phyloP scores from a whole-genome alignment of 2,797 vertebrate genomes.

The Passerculus sandwichensis region DNA sequence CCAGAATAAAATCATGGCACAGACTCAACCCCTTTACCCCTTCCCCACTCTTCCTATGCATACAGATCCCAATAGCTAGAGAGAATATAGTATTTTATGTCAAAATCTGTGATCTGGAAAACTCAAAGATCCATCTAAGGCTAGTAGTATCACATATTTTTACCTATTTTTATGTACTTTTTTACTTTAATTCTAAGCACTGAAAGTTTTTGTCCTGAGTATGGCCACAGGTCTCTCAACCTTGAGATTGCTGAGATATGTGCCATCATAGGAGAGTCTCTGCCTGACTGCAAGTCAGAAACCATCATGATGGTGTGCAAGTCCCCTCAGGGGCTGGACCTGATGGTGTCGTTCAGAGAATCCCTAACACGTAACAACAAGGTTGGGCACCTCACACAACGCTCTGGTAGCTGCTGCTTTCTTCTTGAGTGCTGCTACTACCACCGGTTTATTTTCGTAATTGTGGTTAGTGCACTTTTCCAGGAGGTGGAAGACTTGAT shows the following conservation, averaged over 20 bases:
- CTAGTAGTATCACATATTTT: neutral
- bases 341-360: neutral
- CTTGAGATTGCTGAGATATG: neutral
- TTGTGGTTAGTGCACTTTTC: neutral
- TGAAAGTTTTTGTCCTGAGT: neutral
- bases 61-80: neutral
- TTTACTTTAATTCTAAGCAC: neutral
- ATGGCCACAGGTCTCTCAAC: neutral
- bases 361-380: neutral
- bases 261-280: neutral
- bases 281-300: neutral
- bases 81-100: neutral
- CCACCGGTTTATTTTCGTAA: neutral
- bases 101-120: neutral
- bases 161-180: rapidly evolving
- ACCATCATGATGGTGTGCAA: neutral
- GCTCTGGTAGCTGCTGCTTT: neutral
- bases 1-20: neutral
- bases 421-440: neutral
- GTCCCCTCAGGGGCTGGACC: neutral
- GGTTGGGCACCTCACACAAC: neutral
- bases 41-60: neutral
- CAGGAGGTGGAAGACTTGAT: neutral
- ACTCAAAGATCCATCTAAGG: neutral
- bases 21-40: neutral